Evolutionary conservation across 2,797 vertebrate species (phyloP).

Genomic region (Micropoecilia bifurca): DNA sequence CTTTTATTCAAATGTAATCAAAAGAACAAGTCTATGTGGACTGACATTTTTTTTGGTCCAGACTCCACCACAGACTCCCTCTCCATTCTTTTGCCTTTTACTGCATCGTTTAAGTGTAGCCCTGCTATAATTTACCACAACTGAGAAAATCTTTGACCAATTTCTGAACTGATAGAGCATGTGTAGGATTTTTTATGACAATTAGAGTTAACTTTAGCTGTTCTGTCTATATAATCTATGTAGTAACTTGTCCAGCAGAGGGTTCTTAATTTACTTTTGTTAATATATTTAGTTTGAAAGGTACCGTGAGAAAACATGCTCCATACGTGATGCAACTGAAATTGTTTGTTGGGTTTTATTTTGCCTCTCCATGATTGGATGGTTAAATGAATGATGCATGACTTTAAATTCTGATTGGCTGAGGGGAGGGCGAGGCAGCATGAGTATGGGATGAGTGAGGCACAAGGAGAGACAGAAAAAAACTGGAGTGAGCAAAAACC

Average conservation of each 20-base stretch:
- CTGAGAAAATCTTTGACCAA: neutral
- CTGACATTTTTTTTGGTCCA: conserved; percentile 23
- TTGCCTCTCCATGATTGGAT: neutral
- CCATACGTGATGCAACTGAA: neutral
- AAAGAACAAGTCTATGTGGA: conserved; percentile 30
- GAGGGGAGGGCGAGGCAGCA: neutral
- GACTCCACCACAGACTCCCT: conserved; percentile 44
- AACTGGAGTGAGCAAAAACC: neutral
- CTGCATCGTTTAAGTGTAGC: neutral
- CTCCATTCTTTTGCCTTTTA: conserved; percentile 2
- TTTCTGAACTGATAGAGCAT: neutral
- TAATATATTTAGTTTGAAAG: neutral
- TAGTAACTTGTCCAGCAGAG: neutral
- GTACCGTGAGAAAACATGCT: neutral
- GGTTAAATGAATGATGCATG: neutral
- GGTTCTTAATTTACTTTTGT: neutral
- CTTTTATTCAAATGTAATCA: conserved; percentile 31
- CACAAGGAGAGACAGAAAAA: neutral
- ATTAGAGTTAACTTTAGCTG: neutral
- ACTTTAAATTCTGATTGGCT: neutral
- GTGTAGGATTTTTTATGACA: neutral
- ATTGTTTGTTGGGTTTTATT: neutral
- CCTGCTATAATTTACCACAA: neutral
- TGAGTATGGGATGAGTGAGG: neutral
- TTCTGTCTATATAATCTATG: neutral